Base-by-base conservation (phyloP, 2,113 vertebrate species). In the Tyrannus savana region DNA sequence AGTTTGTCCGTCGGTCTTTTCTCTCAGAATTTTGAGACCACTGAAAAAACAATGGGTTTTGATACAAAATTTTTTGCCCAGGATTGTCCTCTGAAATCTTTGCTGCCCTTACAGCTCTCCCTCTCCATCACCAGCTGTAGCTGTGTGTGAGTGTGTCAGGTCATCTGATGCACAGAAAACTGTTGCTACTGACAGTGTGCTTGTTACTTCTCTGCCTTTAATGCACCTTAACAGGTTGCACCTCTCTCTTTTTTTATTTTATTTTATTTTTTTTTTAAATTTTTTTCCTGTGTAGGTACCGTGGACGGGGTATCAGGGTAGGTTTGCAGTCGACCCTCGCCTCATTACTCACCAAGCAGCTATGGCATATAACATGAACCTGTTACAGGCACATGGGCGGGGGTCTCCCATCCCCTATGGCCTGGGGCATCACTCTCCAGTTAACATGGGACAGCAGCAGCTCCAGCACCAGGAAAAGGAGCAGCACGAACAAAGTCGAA, bases 311-410 rank as follows among this genome's bases (percentile, higher is more conserved):
- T 99, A 99, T 97, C 99, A 99, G 98, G 98, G 99, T 97, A 99
- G 99, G 96, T 99, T 99, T 97, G 98, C 99, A 75, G 98, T 99
- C 95, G 99, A 99, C 94, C 99, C 99, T 92, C 99, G 99, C 67
- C 97, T 99, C 97, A 99, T 99, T 98, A 99, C 98, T 86, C 99
- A 99, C 80, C 99, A 98, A 89, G 99, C 99, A 93, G 99, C 99
- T n/a, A 98, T 99, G 99, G 99, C 99, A 68, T 99, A 99, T 97
- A 99, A 99, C 93, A 99, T 99, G 97, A 99, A 99, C 97, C 98
- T 99, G 83, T 97, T 99, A 79, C 99, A 99, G 93, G 98, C 99
- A 14, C 99, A 99, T 39, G 99, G 98, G 87, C 98, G 99, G 68
- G 98, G 99, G 31, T 99, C 99, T 10, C 99, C 99, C 33, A 98